Percentiles rank a stretch among this genome's conserved stretches.
Evolutionary conservation across 2,797 vertebrate species (phyloP).

Genomic region (Acrocephalus scirpaceus): DNA sequence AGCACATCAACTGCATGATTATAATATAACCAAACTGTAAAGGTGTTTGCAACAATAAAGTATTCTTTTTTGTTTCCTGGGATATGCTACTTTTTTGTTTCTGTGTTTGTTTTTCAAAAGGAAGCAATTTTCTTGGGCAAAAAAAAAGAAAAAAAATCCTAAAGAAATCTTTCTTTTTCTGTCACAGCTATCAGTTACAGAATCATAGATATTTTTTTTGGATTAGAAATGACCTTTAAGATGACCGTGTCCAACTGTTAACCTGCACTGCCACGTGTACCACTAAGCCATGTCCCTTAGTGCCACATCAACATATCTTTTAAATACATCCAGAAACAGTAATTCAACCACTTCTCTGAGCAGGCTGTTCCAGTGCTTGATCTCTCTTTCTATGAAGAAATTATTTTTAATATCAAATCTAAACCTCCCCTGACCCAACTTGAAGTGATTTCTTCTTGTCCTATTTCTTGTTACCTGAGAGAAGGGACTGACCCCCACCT

Average conservation of each 20-base stretch:
- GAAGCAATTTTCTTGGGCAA: background rate
- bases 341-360: background rate
- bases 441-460: background rate
- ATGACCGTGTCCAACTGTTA: background rate
- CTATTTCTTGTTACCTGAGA: background rate
- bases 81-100: background rate
- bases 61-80: background rate
- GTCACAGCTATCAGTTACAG: background rate
- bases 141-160: background rate
- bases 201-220: background rate
- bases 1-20: background rate
- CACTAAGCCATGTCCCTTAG: background rate
- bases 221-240: background rate
- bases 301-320: background rate
- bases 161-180: background rate
- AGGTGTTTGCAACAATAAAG: background rate
- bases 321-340: background rate
- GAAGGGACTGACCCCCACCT: background rate
- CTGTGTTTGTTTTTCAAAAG: background rate
- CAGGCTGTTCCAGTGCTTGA: background rate
- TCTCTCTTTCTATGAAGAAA: background rate
- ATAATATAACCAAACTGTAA: background rate
- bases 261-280: accelerated
- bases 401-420: background rate
- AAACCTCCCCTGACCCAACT: background rate